Evolutionary conservation across 2,797 vertebrate species (phyloP), one percentile per base, ranked within the genome.

Genomic region (Hoplostethus atlanticus): DNA sequence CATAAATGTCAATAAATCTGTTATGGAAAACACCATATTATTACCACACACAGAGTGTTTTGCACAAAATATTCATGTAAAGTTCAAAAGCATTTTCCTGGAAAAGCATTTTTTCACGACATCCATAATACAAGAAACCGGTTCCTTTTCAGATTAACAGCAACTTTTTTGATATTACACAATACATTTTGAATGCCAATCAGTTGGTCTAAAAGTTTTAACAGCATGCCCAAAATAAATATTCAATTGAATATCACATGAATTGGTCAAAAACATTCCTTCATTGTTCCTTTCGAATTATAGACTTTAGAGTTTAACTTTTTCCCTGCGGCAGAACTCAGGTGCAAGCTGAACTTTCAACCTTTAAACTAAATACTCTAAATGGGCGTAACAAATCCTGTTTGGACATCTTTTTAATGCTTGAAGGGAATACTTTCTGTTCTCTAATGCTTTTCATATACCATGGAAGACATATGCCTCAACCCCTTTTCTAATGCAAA

Each of bases 1-100:
- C 87, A 84, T 89, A 86, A 91, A 89, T 77, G 77, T 88, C 81
- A 88, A 83, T 85, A 89, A 87, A 80, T 82, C 64, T 84, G 88
- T 86, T 84, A 71, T 73, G 64, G 60, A 79, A 73, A 78, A 71
- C 40, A 69, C 3, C 64, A 76, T 84, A 83, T 85, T 88, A 85
- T 87, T 44, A 79, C 77, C 73, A 92, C 87, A 89, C 87, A 89
- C 68, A 62, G 3, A 0, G 6, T 92, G 90, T 92, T 92, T 79
- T 81, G 84, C 68, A 67, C 86, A 85, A 83, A 93, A 91, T 90
- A 90, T 68, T 40, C 13, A 53, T 30, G 17, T 54, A 79, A 86
- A 86, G 86, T 89, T 91, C 81, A 90, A 81, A 77, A 68, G 62
- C 42, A 63, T 17, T 59, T 92, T 91, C 74, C 16, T 56, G 47